phyloP scores from a whole-genome alignment of 2,888 invertebrate genomes.

The Boloria euphrosyne region DNA sequence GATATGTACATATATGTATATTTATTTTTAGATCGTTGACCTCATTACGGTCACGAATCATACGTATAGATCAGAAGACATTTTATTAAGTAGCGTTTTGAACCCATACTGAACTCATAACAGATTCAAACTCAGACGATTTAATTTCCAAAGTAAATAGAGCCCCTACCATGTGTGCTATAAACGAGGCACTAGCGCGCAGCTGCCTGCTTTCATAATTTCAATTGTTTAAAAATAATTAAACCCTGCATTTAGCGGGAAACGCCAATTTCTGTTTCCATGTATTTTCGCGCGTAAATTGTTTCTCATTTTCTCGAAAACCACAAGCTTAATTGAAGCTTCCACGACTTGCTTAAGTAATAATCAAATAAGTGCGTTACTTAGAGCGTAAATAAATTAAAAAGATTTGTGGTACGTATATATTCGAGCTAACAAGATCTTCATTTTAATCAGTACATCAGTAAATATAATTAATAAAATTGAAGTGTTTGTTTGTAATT shows the following conservation, averaged over 20 bases:
- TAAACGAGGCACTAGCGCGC: conserved; percentile 29
- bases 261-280: conserved; percentile 16
- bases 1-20: too few relatives aligned
- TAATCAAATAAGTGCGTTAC: background rate
- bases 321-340: conserved; percentile 15
- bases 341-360: background rate
- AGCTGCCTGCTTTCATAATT: conserved; percentile 31
- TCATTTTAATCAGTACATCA: too few relatives aligned
- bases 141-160: conserved; percentile 30
- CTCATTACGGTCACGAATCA: too few relatives aligned
- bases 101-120: background rate
- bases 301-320: conserved; percentile 12
- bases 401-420: too few relatives aligned
- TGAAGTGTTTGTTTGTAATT: too few relatives aligned
- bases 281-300: conserved; percentile 11
- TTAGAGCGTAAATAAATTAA: background rate
- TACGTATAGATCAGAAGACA: background rate
- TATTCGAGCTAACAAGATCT: background rate
- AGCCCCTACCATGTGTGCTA: conserved; percentile 26
- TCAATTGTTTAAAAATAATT: conserved; percentile 28
- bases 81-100: background rate
- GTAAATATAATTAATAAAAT: too few relatives aligned
- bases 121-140: conserved; percentile 1
- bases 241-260: conserved; percentile 8
- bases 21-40: too few relatives aligned